Base-by-base conservation (phyloP, 2,113 vertebrate species). In the Aegotheles bennettii region DNA sequence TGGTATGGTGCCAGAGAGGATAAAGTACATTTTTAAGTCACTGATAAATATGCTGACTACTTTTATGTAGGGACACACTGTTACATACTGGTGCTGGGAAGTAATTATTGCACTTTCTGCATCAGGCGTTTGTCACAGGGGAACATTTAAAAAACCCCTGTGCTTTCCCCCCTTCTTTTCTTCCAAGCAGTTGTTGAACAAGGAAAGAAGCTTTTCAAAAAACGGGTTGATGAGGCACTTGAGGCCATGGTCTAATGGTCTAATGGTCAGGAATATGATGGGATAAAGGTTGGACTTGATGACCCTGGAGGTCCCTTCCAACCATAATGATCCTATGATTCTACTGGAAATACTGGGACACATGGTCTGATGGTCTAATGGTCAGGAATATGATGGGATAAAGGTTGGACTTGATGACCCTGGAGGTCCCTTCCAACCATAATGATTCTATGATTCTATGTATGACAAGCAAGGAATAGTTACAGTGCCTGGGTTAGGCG, bases 11-110 rank as follows among this genome's bases (percentile, higher is more conserved):
- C 60, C 68, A 17, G 17, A 69, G 54, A 65, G 84, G 71, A 88
- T 90, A 65, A 95, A 91, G 90, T 88, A 56, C 82, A 45, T 86
- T 91, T 85, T 80, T 26, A 85, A 90, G 59, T 90, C 64, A 74
- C 87, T 79, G 80, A 90, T 87, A 80, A 64, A 51, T 50, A 57
- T 20, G 45, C 89, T 85, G 74, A 57, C 38, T 92, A 8, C 31
- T 79, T 81, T 91, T n/a, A 54, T 77, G 82, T 85, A 69, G 31
- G 23, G 21, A 87, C 31, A 78, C 48, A 8, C 26, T 78, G 35
- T 85, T 81, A 53, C 16, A 7, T 67, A 33, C 9, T 13, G 29
- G 20, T 42, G 29, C 42, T 77, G 40, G 80, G 51, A 87, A 84
- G 23, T 67, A 59, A 83, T 73, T 73, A 42, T 25, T 93, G 17